phyloP scores from a whole-genome alignment of 1,140 invertebrate species.

The Lamellibrachia luymesi region DNA sequence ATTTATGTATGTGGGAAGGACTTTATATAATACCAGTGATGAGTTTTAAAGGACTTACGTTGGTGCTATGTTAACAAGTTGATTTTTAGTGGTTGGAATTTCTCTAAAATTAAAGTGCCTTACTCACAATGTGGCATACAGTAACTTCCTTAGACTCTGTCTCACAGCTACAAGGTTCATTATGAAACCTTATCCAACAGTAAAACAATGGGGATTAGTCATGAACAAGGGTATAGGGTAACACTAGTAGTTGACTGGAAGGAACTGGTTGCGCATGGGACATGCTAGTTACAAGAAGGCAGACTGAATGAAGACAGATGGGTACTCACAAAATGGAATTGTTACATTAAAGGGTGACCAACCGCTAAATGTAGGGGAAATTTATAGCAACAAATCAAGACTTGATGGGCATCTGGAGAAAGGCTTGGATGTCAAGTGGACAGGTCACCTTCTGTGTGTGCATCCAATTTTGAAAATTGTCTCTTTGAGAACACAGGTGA shows the following conservation, averaged over 20 bases:
- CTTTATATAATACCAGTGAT: no score
- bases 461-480: not conserved
- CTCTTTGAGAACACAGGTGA: not conserved
- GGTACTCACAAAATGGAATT: not conserved
- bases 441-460: not conserved
- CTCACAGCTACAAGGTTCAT: not conserved
- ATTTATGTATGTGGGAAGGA: no score
- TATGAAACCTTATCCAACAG: not conserved
- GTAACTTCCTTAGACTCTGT: not conserved
- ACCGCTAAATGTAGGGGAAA: not conserved
- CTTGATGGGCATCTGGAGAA: not conserved
- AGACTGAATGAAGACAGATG: not conserved
- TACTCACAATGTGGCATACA: not conserved
- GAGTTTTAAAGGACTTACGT: no score
- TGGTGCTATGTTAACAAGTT: no score
- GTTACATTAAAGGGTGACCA: not conserved
- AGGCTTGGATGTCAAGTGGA: not conserved
- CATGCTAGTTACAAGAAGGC: not conserved
- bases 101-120: no score
- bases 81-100: no score
- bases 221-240: not conserved
- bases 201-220: not conserved
- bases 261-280: not conserved
- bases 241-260: not conserved
- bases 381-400: not conserved